Conservation (phyloP, 2,113 vertebrate species). For the Sorex araneus region DNA sequence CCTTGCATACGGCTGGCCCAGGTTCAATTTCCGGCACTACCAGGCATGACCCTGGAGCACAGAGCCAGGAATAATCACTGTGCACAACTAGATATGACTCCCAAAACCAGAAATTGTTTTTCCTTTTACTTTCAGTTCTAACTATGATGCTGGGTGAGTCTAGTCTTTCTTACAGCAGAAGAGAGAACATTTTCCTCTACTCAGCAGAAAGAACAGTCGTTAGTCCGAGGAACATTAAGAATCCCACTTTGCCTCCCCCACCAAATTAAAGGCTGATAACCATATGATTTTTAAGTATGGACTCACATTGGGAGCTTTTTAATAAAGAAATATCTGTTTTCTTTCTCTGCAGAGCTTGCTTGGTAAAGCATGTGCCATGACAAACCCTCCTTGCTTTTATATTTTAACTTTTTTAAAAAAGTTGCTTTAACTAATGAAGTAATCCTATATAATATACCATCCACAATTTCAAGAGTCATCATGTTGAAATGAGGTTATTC, state of each 20-base stretch:
- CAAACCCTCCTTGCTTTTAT: background rate
- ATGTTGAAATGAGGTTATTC: background rate
- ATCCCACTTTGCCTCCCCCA: background rate
- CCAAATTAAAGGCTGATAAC: background rate
- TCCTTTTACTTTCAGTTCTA: conserved; percentile 40
- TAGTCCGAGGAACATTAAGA: background rate
- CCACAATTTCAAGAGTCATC: background rate
- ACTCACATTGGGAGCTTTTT: conserved; percentile 6
- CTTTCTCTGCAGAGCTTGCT: background rate
- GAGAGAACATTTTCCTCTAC: background rate
- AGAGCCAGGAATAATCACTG: too few relatives aligned
- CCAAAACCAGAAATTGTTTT: background rate
- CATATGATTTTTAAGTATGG: background rate
- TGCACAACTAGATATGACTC: too few relatives aligned
- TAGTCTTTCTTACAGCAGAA: conserved; percentile 28
- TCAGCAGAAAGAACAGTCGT: background rate
- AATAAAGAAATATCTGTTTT: background rate
- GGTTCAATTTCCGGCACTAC: too few relatives aligned
- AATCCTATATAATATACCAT: background rate
- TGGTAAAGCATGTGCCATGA: background rate
- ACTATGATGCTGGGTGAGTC: background rate
- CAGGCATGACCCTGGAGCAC: too few relatives aligned
- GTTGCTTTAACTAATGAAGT: background rate
- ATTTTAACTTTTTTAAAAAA: background rate
- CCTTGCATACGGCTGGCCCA: too few relatives aligned